Evolutionary conservation across 2,113 vertebrate species (phyloP).

Genomic region (Strix aluco): DNA sequence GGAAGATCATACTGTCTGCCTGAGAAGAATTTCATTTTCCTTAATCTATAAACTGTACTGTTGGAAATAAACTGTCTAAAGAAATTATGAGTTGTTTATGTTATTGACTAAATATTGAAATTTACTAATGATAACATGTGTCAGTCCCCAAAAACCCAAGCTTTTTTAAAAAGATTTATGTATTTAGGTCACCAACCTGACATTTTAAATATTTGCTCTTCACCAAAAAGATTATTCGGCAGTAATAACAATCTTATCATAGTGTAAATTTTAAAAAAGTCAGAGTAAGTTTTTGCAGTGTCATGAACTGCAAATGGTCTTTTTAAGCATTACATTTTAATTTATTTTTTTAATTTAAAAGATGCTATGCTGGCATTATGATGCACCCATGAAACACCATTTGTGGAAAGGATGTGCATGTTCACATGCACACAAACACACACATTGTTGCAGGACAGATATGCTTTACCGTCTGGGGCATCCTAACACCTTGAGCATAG

Average conservation of each 20-base stretch:
- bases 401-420: neutral
- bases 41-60: neutral
- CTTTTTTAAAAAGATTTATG: neutral
- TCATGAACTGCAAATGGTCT: neutral
- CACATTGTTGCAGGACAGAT: neutral
- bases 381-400: neutral
- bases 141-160: neutral
- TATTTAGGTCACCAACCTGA: neutral
- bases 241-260: neutral
- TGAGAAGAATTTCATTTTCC: neutral
- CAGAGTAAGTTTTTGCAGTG: neutral
- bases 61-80: neutral
- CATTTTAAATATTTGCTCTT: neutral
- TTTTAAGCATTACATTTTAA: neutral
- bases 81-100: neutral
- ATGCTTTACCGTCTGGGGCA: neutral
- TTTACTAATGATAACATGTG: neutral
- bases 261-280: neutral
- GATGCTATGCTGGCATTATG: rapidly evolving
- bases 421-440: rapidly evolving
- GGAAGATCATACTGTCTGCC: neutral
- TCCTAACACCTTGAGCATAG: neutral
- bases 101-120: neutral
- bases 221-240: neutral
- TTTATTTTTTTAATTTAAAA: neutral